Conservation (phyloP, 2,888 invertebrate genomes). For the Minunthozetes semirufus region DNA sequence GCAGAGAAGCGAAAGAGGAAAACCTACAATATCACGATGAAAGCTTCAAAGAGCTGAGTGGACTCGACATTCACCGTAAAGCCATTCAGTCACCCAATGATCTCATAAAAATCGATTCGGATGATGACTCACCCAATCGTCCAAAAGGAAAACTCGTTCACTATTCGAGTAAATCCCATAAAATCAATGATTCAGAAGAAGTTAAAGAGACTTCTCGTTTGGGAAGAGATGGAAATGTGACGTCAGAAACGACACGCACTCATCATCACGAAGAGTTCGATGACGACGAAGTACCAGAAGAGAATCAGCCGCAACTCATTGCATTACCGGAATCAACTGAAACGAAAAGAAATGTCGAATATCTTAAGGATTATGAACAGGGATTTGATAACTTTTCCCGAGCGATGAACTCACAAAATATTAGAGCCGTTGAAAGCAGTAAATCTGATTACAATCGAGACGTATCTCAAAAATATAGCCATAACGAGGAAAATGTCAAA, state of each 20-base stretch:
- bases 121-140: slow-evolving; percentile 34
- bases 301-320: slow-evolving; percentile 34
- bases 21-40: slow-evolving; percentile 43
- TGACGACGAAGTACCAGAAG: slow-evolving; percentile 55
- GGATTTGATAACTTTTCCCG: slow-evolving; percentile 20
- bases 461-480: neutral
- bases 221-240: slow-evolving; percentile 68
- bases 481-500: slow-evolving; percentile 4
- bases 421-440: slow-evolving; percentile 13
- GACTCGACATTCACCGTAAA: slow-evolving; percentile 41
- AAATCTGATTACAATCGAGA: neutral
- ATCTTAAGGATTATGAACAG: slow-evolving; percentile 35
- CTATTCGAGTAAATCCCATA: slow-evolving; percentile 40
- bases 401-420: slow-evolving; percentile 8
- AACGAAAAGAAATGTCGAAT: slow-evolving; percentile 27
- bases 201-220: slow-evolving; percentile 76
- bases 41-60: slow-evolving; percentile 40
- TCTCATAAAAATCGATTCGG: slow-evolving; percentile 34
- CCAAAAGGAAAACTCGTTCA: slow-evolving; percentile 41
- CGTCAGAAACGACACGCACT: slow-evolving; percentile 59
- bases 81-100: slow-evolving; percentile 41
- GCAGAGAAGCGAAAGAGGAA: slow-evolving; percentile 42
- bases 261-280: slow-evolving; percentile 57
- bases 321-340: slow-evolving; percentile 31
- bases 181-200: slow-evolving; percentile 62